Evolutionary conservation across 1,140 invertebrate species (phyloP), one percentile per base, ranked within the genome.

Genomic region (Triops longicaudatus): DNA sequence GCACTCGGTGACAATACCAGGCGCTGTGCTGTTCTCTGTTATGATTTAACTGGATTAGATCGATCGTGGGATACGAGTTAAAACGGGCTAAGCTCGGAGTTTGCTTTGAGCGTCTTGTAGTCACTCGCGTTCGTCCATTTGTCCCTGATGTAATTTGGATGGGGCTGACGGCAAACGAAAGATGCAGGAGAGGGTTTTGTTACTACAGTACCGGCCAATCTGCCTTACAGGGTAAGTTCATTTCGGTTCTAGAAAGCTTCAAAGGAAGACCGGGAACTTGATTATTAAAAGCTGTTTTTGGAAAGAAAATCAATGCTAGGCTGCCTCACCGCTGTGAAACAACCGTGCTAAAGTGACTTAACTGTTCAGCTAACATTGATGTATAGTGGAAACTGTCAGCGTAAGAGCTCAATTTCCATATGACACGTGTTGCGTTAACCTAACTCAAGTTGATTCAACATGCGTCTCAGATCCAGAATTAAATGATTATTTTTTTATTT

Each of bases 101-200:
- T 37, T 37, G 2, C 31, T 37, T 37, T 2, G 7, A 37, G 7
- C 7, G 2, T 37, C 31, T 37, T 37, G 31, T n/a, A n/a, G 31
- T 37, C 2, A 37, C 7, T 37, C 31, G 31, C 7, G 31, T 37
- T 37, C 31, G 31, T 37, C 31, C 31, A 37, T 63, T 63, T 63
- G 50, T 44, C 43, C 31, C 2, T 22, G 10, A 14, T 63, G 10
- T 63, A 17, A 63, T 63, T 5, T 22, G 14, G n/a, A 63, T 63
- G 50, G 50, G 50, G 22, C 17, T 63, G 10, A n/a, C 44, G 14
- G 50, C 6, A 63, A 17, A 17, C 7, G 22, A 17, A 9, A 63
- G 50, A 63, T 63, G 50, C 50, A 63, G 22, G 50, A 63, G 50
- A 63, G 50, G 22, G 50, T 63, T n/a, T 63, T 63, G 50, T 22